phyloP scores from a whole-genome alignment of 2,888 invertebrate species.

The Hemithea aestivaria region DNA sequence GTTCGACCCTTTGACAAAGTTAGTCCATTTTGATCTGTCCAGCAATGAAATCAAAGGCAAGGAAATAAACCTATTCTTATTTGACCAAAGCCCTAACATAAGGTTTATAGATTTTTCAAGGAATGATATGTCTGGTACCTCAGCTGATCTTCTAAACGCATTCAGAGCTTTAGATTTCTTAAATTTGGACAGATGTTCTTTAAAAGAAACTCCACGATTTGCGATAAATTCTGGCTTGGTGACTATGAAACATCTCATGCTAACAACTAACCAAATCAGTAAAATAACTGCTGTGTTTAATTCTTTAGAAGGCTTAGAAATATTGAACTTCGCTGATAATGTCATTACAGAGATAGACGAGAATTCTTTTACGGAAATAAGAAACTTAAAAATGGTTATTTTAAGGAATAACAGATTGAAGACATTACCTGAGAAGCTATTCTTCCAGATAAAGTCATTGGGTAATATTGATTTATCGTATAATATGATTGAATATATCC shows the following conservation, averaged over 20 bases:
- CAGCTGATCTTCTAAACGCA: slow-evolving; percentile 38
- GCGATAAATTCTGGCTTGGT: slow-evolving; percentile 42
- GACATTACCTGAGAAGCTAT: slow-evolving; percentile 46
- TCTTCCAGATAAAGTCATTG: slow-evolving; percentile 43
- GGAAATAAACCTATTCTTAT: slow-evolving; percentile 38
- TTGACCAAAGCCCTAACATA: slow-evolving; percentile 38
- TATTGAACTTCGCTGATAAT: slow-evolving; percentile 52
- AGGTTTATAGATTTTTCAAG: slow-evolving; percentile 46
- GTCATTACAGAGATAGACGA: slow-evolving; percentile 43
- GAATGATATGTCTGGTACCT: slow-evolving; percentile 45
- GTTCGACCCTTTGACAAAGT: slow-evolving; percentile 41
- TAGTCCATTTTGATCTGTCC: slow-evolving; percentile 46
- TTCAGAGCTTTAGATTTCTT: slow-evolving; percentile 38
- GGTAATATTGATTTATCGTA: slow-evolving; percentile 50
- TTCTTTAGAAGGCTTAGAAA: slow-evolving; percentile 46
- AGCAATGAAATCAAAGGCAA: slow-evolving; percentile 42
- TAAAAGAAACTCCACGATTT: slow-evolving; percentile 52
- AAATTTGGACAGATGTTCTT: slow-evolving; percentile 43
- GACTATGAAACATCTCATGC: slow-evolving; percentile 46
- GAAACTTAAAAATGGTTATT: slow-evolving; percentile 44
- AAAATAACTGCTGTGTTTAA: slow-evolving; percentile 37
- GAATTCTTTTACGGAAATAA: slow-evolving; percentile 46
- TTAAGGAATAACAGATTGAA: slow-evolving; percentile 52
- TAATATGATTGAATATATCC: slow-evolving; percentile 49
- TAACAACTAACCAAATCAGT: slow-evolving; percentile 52